A percentile compares a stretch with the other conserved stretches of the same genome.
Conservation (phyloP, 2,797 vertebrate genomes). For the Cirrhinus molitorella region DNA sequence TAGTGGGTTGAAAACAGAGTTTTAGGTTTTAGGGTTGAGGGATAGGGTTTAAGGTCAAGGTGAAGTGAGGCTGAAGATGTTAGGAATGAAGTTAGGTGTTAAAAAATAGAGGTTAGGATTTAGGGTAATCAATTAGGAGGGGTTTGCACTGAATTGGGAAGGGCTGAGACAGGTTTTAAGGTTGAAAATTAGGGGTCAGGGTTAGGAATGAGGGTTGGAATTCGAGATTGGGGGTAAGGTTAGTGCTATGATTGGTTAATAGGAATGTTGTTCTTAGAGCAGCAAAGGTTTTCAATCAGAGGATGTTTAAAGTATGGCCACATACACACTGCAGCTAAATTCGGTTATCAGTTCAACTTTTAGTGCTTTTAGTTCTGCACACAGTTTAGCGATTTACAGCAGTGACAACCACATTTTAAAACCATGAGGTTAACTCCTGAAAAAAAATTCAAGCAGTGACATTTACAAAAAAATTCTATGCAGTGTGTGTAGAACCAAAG, state of each 20-base stretch:
- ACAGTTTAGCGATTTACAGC: background rate
- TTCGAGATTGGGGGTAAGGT: background rate
- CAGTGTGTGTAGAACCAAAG: no score
- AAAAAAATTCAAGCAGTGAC: background rate
- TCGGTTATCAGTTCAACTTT: background rate
- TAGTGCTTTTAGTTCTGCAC: background rate
- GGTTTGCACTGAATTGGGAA: background rate
- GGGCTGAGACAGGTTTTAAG: background rate
- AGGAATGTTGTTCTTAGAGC: background rate
- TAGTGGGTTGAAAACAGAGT: background rate
- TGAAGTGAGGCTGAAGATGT: background rate
- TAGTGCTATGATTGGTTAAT: background rate
- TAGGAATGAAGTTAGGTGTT: background rate
- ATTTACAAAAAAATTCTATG: background rate
- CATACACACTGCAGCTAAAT: background rate
- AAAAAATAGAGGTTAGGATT: background rate
- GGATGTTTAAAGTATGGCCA: background rate
- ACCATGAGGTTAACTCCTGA: background rate
- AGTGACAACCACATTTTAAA: background rate
- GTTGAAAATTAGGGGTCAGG: background rate
- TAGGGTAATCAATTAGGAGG: background rate
- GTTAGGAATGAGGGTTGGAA: background rate
- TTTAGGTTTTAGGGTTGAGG: background rate
- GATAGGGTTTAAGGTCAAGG: background rate
- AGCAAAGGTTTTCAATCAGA: background rate